Base-by-base conservation (phyloP, 1,140 invertebrate genomes). In the Ptiloglossa arizonensis region DNA sequence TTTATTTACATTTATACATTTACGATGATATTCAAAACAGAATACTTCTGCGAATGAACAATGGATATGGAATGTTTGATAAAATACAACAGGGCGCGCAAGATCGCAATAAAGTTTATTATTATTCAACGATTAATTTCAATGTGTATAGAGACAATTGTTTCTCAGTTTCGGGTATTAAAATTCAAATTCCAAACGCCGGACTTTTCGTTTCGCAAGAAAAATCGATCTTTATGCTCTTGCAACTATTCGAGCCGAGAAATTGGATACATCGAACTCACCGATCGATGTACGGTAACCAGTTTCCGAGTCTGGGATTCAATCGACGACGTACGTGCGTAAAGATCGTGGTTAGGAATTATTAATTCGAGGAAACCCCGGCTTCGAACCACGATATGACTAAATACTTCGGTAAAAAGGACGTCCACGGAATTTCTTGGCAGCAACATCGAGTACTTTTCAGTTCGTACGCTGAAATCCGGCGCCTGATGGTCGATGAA, bases 401-500 rank as follows among this genome's bases (percentile, higher is more conserved):
- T 63, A 38, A 52, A 68, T 29, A 3, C 48, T 68, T 35, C 11
- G 5, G 19, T 48, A 54, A 68, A 68, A 68, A 52, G 19, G 19
- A 0, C 29, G 17, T 35, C 38, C 17, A 15, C 44, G 13, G 22
- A 29, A n/a, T 66, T 50, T 48, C 44, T 29, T 29, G 22, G 44
- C n/a, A 56, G 27, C 22, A 22, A 22, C 1, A 27, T 56, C 54
- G 54, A 27, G 54, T 24, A 29, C 24, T 56, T 63, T 46, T 46
- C n/a, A n/a, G 41, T 5, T n/a, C 0, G 52, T 56, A 56, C 52
- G 6, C 15, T 52, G 64, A 9, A 38, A 44, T 73, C 17, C 8
- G 11, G 52, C n/a, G 41, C 29, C 19, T 8, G 24, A 64, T 64
- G 44, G 56, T 11, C 24, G 29, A 62, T 72, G 79, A 74, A 80